These are phyloP conservation scores for Irena cyanogastra DNA, from an alignment of 2,113 vertebrate species.

Conservation along the genomic window DNA sequence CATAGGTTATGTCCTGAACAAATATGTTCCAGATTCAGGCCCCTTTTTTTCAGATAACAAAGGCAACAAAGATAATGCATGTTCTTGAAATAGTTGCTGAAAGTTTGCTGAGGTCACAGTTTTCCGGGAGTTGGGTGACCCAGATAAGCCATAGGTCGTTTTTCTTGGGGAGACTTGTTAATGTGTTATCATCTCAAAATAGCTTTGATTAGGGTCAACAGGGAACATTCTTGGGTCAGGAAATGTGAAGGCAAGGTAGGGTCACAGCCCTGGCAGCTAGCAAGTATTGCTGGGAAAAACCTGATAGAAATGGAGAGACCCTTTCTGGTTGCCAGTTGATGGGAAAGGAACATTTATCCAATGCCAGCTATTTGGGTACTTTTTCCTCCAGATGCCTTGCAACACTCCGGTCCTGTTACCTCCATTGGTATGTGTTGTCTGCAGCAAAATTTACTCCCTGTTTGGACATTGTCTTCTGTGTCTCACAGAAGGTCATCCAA, in stretches of 20 bases:
- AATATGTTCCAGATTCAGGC: conserved; percentile 52
- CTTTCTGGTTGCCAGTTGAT: not conserved
- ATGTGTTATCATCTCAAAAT: conserved; percentile 55
- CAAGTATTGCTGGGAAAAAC: conserved; percentile 41
- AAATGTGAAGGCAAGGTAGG: conserved; percentile 33
- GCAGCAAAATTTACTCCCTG: not conserved
- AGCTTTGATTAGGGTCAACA: conserved; percentile 52
- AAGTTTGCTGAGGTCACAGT: conserved; percentile 66
- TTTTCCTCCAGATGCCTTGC: conserved; percentile 53
- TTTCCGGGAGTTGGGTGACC: conserved; percentile 59
- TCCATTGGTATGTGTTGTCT: not conserved
- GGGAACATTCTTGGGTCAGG: conserved; percentile 35
- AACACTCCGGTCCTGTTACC: conserved; percentile 4
- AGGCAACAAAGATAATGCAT: conserved; percentile 50
- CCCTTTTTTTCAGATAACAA: conserved; percentile 57
- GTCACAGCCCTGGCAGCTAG: conserved; percentile 1
- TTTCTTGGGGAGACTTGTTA: conserved; percentile 54
- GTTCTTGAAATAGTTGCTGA: conserved; percentile 61
- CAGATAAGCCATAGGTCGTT: conserved; percentile 46
- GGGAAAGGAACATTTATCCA: conserved; percentile 28
- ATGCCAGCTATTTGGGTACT: conserved; percentile 44
- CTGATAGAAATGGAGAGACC: conserved; percentile 37
- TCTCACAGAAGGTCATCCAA: conserved; percentile 27
- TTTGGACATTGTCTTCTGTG: not conserved
- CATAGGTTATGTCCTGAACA: conserved; percentile 52